phyloP scores from a whole-genome alignment of 2,113 vertebrate species.

The Petrocephalus zakoni region DNA sequence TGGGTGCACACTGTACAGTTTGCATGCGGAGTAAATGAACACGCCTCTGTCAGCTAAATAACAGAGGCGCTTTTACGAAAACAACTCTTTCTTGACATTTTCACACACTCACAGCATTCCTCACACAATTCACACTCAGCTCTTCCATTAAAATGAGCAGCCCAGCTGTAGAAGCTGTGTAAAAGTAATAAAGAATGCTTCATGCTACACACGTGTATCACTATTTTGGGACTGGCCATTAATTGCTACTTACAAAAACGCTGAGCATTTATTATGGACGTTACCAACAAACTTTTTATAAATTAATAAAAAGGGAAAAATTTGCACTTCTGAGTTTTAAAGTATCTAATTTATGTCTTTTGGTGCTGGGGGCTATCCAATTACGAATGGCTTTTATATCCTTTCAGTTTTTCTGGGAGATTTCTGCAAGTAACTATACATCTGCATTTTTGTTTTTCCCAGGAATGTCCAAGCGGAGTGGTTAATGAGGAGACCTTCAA shows the following conservation, averaged over 20 bases:
- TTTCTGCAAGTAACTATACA: neutral
- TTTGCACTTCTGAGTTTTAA: neutral
- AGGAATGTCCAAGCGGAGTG: constrained; percentile 94
- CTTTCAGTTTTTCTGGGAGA: neutral
- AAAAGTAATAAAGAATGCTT: neutral
- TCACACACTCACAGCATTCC: too few species aligned
- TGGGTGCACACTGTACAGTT: neutral
- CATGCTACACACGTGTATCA: neutral
- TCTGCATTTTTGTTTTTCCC: constrained; percentile 28
- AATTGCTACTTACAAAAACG: neutral
- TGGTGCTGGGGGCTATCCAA: neutral
- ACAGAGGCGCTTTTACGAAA: too few species aligned
- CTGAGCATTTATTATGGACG: neutral
- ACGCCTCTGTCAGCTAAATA: too few species aligned
- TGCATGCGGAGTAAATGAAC: neutral
- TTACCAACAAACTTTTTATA: neutral
- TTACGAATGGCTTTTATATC: neutral
- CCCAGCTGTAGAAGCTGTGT: too few species aligned
- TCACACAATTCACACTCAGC: too few species aligned
- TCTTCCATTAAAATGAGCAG: too few species aligned
- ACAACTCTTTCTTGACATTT: too few species aligned
- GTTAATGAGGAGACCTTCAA: constrained; percentile 97
- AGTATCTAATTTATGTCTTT: neutral
- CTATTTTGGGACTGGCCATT: neutral
- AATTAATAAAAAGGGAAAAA: neutral